Evolutionary conservation across 2,113 vertebrate genomes (phyloP).

Genomic region (Poicephalus meyeri): DNA sequence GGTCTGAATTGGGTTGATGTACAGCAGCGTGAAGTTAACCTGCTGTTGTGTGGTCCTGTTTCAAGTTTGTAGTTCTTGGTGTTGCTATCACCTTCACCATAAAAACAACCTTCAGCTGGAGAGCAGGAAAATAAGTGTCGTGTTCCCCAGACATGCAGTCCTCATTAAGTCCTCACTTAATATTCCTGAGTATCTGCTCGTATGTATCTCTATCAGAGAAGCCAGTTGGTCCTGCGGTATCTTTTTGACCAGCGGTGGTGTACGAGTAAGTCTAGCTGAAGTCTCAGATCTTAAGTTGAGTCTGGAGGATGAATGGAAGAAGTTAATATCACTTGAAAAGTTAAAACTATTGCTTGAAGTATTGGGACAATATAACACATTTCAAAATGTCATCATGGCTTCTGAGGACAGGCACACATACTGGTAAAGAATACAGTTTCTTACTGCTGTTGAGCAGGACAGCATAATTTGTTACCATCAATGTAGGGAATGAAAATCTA

Average conservation of each 20-base stretch:
- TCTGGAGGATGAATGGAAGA: not conserved
- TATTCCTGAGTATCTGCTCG: not conserved
- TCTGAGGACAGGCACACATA: not conserved
- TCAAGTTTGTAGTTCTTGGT: not conserved
- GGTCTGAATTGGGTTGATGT: not conserved
- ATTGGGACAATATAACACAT: not conserved
- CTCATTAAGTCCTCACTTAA: not conserved
- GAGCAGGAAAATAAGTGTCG: accelerated
- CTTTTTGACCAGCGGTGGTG: not conserved
- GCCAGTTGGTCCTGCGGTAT: not conserved
- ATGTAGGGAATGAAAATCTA: not conserved
- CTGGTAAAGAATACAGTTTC: not conserved
- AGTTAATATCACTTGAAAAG: not conserved
- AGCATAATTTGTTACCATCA: not conserved
- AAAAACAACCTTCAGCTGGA: not conserved
- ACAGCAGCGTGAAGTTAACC: not conserved
- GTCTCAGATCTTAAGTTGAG: not conserved
- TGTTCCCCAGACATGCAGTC: not conserved
- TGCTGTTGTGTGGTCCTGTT: not conserved
- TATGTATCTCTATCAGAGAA: not conserved
- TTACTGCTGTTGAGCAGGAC: not conserved
- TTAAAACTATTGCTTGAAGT: not conserved
- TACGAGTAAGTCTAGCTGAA: not conserved
- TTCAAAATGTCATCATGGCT: not conserved
- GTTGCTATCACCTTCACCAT: not conserved